A percentile compares a stretch with the other conserved stretches of the same genome.
phyloP scores from a whole-genome alignment of 2,888 invertebrate species.

The Luperina testacea region DNA sequence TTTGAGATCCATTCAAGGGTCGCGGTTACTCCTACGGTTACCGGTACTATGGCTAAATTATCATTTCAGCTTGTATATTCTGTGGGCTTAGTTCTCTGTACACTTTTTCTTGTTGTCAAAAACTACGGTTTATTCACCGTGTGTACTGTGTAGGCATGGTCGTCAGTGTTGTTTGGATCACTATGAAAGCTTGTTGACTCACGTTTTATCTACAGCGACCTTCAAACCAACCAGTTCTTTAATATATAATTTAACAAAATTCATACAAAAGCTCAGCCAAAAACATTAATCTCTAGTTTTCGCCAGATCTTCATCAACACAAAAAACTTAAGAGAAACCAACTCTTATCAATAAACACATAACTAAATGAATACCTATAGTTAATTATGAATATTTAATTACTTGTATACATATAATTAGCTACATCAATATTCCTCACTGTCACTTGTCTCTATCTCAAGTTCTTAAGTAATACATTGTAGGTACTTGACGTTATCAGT shows the following conservation, averaged over 20 bases:
- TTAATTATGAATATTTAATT: slow-evolving; percentile 42
- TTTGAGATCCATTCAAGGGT: background rate
- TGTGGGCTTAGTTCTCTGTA: background rate
- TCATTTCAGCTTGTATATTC: too few species aligned
- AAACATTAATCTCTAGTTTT: background rate
- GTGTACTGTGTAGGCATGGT: too few species aligned
- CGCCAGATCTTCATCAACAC: background rate
- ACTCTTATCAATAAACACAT: slow-evolving; percentile 36
- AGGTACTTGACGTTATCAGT: slow-evolving; percentile 40
- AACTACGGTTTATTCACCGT: background rate
- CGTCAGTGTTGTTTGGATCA: too few species aligned
- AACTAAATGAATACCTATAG: slow-evolving; percentile 25
- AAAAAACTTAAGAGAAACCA: slow-evolving; percentile 21
- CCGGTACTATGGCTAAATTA: background rate
- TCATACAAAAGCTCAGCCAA: background rate
- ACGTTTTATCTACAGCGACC: too few species aligned
- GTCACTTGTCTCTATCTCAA: slow-evolving; percentile 35
- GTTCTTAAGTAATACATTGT: slow-evolving; percentile 41
- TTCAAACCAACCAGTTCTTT: background rate
- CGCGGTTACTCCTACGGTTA: background rate
- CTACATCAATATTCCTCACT: slow-evolving; percentile 39
- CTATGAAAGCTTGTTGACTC: too few species aligned
- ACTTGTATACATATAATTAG: slow-evolving; percentile 55
- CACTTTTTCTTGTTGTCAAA: background rate
- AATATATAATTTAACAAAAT: background rate